These are phyloP conservation scores for Schmidtea mediterranea DNA, from an alignment of 1,140 invertebrate genomes.

Conservation along the genomic window DNA sequence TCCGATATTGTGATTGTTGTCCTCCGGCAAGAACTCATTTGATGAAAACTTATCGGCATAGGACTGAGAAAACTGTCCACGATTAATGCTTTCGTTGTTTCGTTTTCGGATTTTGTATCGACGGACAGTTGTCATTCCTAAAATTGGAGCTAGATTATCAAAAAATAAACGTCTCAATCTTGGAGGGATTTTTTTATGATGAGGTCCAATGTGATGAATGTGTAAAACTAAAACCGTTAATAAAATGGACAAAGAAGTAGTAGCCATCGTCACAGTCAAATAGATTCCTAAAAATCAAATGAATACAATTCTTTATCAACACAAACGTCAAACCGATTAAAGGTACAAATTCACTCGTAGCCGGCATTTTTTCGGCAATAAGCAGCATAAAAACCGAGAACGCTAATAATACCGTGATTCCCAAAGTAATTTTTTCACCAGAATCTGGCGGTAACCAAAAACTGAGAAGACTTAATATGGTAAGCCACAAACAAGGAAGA, in stretches of 20 bases:
- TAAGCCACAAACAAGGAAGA: conserved; percentile 36
- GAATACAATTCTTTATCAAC: not conserved
- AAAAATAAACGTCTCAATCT: conserved; percentile 14
- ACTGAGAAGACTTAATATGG: conserved; percentile 32
- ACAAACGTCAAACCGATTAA: conserved; percentile 27
- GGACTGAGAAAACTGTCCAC: too few relatives aligned
- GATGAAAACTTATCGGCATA: too few relatives aligned
- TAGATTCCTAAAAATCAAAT: conserved; percentile 19
- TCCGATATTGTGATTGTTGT: too few relatives aligned
- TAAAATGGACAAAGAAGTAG: conserved; percentile 27
- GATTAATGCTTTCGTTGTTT: too few relatives aligned
- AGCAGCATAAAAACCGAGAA: conserved; percentile 37
- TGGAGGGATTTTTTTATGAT: conserved; percentile 16
- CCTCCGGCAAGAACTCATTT: too few relatives aligned
- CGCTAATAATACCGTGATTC: conserved; percentile 37
- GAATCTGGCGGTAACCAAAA: conserved; percentile 36
- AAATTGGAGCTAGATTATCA: not conserved
- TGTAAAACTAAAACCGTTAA: conserved; percentile 27
- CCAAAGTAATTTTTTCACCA: conserved; percentile 35
- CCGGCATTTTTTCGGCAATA: conserved; percentile 35
- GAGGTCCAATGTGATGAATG: conserved; percentile 25
- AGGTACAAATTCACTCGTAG: conserved; percentile 35
- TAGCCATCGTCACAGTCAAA: conserved; percentile 26
- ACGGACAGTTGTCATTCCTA: not conserved
- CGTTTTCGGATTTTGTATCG: too few relatives aligned